Base-by-base conservation (phyloP, 2,797 vertebrate genomes). In the Lutra lutra region DNA sequence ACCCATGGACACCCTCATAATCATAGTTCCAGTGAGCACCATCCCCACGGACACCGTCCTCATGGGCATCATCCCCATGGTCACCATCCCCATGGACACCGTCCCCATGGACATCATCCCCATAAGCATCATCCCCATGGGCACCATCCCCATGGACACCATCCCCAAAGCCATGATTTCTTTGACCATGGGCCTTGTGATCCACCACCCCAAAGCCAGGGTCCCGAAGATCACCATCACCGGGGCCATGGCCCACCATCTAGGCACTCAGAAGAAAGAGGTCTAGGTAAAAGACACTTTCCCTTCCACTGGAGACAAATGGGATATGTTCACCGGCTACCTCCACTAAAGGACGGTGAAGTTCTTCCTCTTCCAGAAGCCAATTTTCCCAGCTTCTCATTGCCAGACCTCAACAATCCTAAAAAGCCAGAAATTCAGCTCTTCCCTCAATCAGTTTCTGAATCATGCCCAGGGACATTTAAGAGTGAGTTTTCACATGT, bases 381-480 rank as follows among this genome's bases (percentile, higher is more conserved):
- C 87, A 98, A 98, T 43, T 98, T 99, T 73, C 68, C 72, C 87
- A 89, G 18, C 23, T 93, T 4, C 96, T 92, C 78, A 13, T 40
- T 64, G 46, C 82, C 82, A n/a, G 83, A 84, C 7, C 15, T 89
- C 84, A 46, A 25, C 1, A 7, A 21, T 62, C 80, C 91, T 6
- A 64, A 77, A 73, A 86, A 23, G 2, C 43, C 25, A 96, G 77
- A 95, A 93, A 54, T 64, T 91, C 89, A 60, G 3, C 68, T 86
- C 62, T 98, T 98, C 73, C 97, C 98, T 66, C 89, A 98, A 14
- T 70, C 89, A 48, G 5, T 38, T 90, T 97, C 97, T 29, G 88
- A 97, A 70, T 98, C 54, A 21, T 99, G 98, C 85, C 98, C 98
- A 1, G 98, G 98, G 96, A 95, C 78, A 4, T 94, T 98, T 75